Evolutionary conservation across 2,797 vertebrate species (phyloP).

Genomic region (Fundulus diaphanus): DNA sequence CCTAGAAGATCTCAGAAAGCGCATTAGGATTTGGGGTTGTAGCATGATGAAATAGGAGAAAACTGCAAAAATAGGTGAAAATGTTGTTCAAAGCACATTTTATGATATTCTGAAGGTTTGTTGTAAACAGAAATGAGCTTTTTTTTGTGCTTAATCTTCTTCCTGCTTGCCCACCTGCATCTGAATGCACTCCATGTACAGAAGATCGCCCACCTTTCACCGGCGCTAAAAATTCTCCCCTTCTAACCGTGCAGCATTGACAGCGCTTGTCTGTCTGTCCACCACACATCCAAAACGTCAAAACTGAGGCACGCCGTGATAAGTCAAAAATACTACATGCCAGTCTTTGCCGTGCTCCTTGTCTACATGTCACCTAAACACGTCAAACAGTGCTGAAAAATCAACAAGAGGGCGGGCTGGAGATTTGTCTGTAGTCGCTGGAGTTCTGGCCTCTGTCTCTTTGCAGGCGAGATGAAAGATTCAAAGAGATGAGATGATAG

Average conservation of each 20-base stretch:
- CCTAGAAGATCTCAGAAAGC: neutral
- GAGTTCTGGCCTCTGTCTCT: conserved; percentile 55
- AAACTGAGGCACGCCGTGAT: conserved; percentile 5
- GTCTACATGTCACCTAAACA: conserved; percentile 48
- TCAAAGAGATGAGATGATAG: conserved; percentile 63
- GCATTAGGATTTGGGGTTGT: neutral
- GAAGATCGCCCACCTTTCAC: conserved; percentile 22
- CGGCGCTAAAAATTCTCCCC: conserved; percentile 17
- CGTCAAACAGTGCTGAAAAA: conserved; percentile 38
- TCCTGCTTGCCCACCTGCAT: conserved; percentile 29
- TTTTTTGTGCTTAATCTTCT: conserved; percentile 15
- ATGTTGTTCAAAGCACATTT: neutral
- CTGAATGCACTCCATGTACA: conserved; percentile 18
- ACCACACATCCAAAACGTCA: conserved; percentile 42
- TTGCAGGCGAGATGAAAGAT: conserved; percentile 56
- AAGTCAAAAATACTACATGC: conserved; percentile 49
- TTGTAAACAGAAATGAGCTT: neutral
- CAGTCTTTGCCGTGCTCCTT: conserved; percentile 30
- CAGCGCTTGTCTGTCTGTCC: conserved; percentile 33
- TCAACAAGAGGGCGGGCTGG: conserved; percentile 10
- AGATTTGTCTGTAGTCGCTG: conserved; percentile 43
- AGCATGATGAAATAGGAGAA: neutral
- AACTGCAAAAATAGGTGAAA: no score
- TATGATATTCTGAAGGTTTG: conserved; percentile 22
- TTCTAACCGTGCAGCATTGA: conserved; percentile 21